Evolutionary conservation across 2,888 invertebrate genomes (phyloP).

Genomic region (Drosophila pseudotalamancana): DNA sequence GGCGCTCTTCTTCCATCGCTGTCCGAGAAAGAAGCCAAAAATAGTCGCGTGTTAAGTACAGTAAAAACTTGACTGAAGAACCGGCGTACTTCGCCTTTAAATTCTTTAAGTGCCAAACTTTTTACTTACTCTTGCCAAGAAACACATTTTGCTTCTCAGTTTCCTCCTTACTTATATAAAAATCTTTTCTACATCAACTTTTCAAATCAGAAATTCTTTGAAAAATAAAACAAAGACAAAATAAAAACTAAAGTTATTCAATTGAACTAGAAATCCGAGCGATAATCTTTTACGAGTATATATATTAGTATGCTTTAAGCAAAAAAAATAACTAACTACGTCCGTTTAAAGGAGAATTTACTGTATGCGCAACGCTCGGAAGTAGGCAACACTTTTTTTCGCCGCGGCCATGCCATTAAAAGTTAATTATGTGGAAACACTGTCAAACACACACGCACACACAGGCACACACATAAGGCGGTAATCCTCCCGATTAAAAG

Average conservation of each 20-base stretch:
- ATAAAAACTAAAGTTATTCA: no score
- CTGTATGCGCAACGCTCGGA: constrained; percentile 23
- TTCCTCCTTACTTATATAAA: no score
- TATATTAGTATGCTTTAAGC: no score
- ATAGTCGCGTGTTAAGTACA: constrained; percentile 9
- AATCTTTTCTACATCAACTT: no score
- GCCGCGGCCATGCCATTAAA: constrained; percentile 50
- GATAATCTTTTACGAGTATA: no score
- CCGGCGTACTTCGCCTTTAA: no score
- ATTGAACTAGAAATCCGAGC: no score
- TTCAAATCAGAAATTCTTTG: no score
- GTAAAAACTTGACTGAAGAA: background rate
- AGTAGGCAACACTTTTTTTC: constrained; percentile 37
- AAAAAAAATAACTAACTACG: no score
- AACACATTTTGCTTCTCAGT: no score
- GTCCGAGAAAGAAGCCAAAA: constrained; percentile 29
- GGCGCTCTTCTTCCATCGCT: constrained; percentile 29
- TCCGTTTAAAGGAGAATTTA: background rate
- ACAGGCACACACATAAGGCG: constrained; percentile 1
- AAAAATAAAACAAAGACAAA: no score
- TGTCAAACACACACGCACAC: constrained; percentile 18
- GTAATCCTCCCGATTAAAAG: constrained; percentile 33
- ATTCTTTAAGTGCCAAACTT: background rate
- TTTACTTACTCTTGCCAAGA: background rate
- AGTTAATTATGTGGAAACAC: constrained; percentile 68